Evolutionary conservation across 2,888 invertebrate genomes (phyloP).

Genomic region (Orchestes rusci): DNA sequence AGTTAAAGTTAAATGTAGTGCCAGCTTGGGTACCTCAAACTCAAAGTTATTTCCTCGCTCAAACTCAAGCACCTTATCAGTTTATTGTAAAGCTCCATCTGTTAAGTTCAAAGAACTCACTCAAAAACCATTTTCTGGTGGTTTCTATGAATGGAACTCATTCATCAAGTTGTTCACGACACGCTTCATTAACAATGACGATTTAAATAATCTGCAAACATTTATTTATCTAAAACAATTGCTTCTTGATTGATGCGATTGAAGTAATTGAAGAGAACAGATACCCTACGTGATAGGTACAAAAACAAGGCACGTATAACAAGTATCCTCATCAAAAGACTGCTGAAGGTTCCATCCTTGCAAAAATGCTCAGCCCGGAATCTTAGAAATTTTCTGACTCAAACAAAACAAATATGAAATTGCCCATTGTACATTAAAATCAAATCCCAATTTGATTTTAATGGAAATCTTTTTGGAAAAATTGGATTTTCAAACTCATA

Average conservation of each 20-base stretch:
- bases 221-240: conserved; percentile 14
- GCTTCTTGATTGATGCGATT: conserved; percentile 8
- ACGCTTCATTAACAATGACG: conserved; percentile 7
- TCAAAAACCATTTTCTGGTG: no score
- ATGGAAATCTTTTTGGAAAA: no score
- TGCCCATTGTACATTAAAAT: no score
- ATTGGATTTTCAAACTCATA: no score
- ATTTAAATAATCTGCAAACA: no score
- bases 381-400: conserved; percentile 10
- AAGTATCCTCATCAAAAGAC: conserved; percentile 3
- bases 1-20: background rate
- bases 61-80: no score
- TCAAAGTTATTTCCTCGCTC: background rate
- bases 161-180: conserved; percentile 9
- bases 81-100: no score
- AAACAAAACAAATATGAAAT: background rate
- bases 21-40: background rate
- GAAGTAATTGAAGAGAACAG: conserved; percentile 9
- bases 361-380: background rate
- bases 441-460: background rate
- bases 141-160: conserved; percentile 8
- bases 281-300: no score
- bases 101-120: no score
- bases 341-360: conserved; percentile 2
- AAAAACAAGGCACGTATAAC: no score